Conservation (phyloP, 2,113 vertebrate species). For the Nipponia nippon region DNA sequence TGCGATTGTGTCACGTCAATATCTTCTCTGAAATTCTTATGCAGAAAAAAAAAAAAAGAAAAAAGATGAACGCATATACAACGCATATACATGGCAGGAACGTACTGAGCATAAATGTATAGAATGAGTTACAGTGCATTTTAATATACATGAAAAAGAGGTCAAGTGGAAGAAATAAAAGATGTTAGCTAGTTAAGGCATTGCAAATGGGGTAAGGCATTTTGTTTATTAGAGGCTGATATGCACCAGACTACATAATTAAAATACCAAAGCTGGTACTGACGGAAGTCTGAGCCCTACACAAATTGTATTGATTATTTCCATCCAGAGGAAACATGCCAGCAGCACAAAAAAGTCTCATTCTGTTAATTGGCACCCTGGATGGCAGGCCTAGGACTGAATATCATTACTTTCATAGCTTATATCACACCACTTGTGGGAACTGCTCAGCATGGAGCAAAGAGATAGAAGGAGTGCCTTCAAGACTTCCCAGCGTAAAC, state of each 20-base stretch:
- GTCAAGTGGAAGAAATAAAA: not conserved
- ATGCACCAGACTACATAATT: not conserved
- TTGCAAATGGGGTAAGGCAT: not conserved
- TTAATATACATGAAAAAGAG: not conserved
- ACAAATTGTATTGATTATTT: not conserved
- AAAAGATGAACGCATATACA: not conserved
- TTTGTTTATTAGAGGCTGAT: not conserved
- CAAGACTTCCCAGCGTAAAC: not conserved
- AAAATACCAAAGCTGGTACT: not conserved
- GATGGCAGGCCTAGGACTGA: not conserved
- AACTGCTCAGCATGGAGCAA: not conserved
- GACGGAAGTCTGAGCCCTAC: not conserved
- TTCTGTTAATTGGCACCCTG: not conserved
- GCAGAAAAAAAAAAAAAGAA: not conserved
- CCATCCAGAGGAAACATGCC: not conserved
- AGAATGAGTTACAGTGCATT: not conserved
- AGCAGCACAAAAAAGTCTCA: not conserved
- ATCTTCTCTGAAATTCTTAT: not conserved
- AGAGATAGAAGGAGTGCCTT: not conserved
- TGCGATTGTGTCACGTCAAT: rapidly evolving
- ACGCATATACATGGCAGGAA: not conserved
- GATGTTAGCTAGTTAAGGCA: not conserved
- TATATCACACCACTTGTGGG: not conserved
- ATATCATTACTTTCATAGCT: not conserved
- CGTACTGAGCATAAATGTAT: not conserved